Evolutionary conservation across 2,113 vertebrate genomes (phyloP).

Genomic region (Symphodus melops): DNA sequence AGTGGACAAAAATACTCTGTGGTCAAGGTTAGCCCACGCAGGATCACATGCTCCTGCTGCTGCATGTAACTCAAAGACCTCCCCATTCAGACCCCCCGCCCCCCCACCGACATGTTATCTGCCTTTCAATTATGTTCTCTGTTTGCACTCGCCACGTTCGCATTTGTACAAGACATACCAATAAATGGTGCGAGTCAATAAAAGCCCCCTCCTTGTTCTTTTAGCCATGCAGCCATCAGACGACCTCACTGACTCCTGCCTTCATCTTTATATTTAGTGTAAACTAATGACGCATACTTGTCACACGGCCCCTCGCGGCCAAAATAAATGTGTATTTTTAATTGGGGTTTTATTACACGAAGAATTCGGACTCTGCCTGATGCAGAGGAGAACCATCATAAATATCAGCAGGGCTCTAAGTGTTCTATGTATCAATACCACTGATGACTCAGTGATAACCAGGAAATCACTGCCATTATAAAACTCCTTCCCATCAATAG

Average conservation of each 20-base stretch:
- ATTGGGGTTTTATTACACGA: conserved; percentile 64
- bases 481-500: conserved; percentile 19
- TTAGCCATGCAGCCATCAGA: conserved; percentile 19
- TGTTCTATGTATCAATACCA: conserved; percentile 29
- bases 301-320: conserved; percentile 43
- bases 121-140: conserved; percentile 23
- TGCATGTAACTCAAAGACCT: background rate
- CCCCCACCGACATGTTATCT: conserved; percentile 23
- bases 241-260: conserved; percentile 51
- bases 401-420: conserved; percentile 32
- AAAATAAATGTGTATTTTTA: conserved; percentile 71
- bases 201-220: conserved; percentile 17
- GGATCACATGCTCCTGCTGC: conserved; percentile 8
- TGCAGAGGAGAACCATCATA: conserved; percentile 22
- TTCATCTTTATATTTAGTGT: conserved; percentile 68
- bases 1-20: conserved; percentile 23
- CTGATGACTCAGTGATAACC: conserved; percentile 48
- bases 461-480: conserved; percentile 15
- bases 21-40: conserved; percentile 21
- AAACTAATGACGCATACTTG: conserved; percentile 50
- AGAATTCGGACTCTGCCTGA: background rate
- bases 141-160: conserved; percentile 36
- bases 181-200: conserved; percentile 48
- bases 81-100: conserved; percentile 29
- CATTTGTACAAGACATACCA: conserved; percentile 49